Evolutionary conservation across 2,797 vertebrate genomes (phyloP), one percentile per base, ranked within the genome.

Genomic region (Cyprinella venusta): DNA sequence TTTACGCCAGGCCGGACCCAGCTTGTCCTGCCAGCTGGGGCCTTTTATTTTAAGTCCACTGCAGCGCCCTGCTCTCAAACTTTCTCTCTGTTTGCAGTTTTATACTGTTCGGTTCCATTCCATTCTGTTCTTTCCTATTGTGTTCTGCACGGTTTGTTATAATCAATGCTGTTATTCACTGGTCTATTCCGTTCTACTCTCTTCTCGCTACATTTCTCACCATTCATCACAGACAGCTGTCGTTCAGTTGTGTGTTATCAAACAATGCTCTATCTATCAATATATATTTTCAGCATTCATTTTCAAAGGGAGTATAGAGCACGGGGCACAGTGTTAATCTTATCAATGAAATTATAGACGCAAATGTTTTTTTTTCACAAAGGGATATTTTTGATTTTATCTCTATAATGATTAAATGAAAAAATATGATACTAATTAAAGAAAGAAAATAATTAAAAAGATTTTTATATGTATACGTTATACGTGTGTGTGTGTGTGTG

Each of bases 11-110:
- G 84, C 61, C n/a, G 54, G 50, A 69, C 87, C 69, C 72, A 71
- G 83, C 88, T 88, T 84, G 68, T 85, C 78, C 84, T 85, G 85
- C 85, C 90, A 92, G 91, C 89, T 89, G 90, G 87, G 90, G 88
- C 87, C 87, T 74, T 85, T 79, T 83, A 61, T 59, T 80, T 40
- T 48, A 50, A 79, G 63, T 68, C 64, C 21, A 18, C 52, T 54
- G 50, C 52, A 54, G 38, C 36, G 68, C 52, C 33, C 59, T 48
- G 36, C 45, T 72, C 21, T 77, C 45, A 24, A n/a, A 26, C 54
- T 19, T 26, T 40, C 36, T 59, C n/a, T 69, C n/a, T 63, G 61
- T 85, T 42, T 42, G 12, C 38, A 12, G 2, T n/a, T 63, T 21
- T 69, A 65, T 21, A 38, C 63, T 33, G 16, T 71, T 80, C 26